Evolutionary conservation across 37 sponge, comb jelly and placozoan genomes (phyloP), one percentile per base, ranked within the genome.

Genomic region (Tethya wilhelma): DNA sequence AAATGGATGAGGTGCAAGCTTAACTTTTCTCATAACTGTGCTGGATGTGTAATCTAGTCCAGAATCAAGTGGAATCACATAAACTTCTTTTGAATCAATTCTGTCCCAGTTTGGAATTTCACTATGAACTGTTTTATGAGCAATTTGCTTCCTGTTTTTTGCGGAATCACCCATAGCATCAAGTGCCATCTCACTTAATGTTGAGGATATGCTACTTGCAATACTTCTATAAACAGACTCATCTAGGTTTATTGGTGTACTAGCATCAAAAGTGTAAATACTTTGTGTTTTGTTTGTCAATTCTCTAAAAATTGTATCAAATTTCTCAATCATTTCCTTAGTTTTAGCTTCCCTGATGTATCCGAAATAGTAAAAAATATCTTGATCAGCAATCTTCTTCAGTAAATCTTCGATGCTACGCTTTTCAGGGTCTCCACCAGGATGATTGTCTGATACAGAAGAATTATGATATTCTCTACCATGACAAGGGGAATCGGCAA

Each of bases 401-500:
- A 79, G 71, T 55, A 82, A 62, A 17, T 58, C 73, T 14, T 71
- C 74, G 41, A 69, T 66, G 22, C 66, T 43, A 31, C 38, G 53
- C 8, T 64, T 66, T 31, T 64, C 67, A 55, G 83, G 83, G 39
- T 82, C 83, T 58, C 83, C 74, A 62, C 60, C 64, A 1, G 73
- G 83, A 43, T 82, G 64, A 4, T 6, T 34, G 29, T 73, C 73
- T 43, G 11, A 59, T 11, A 56, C 40, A 20, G 11, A 31, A 32
- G 12, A 26, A 44, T 44, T 30, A 43, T 82, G 74, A 40, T 82
- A 82, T 65, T 82, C 71, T 2, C 1, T 38, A 30, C 83, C 83
- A 82, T 82, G 83, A 73, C 83, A 82, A 14, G 83, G 83, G 60
- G 34, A 20, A 60, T 82, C 83, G 25, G 83, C 83, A 62, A 82